A percentile compares a stretch with the other conserved stretches of the same genome.
Evolutionary conservation across 1,140 invertebrate genomes (phyloP).

Genomic region (Bombus confusus): DNA sequence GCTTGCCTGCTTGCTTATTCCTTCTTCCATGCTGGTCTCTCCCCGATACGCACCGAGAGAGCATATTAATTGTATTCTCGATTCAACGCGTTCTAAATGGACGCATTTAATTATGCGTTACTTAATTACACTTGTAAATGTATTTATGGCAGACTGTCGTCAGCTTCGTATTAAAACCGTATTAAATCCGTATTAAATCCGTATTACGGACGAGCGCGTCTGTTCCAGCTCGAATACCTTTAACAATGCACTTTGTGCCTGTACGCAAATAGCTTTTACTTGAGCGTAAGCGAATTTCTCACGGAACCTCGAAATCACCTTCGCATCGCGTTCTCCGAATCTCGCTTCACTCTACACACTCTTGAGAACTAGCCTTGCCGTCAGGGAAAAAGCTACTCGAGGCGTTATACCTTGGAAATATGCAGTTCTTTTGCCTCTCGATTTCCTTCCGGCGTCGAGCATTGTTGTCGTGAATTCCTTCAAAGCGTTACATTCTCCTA

Average conservation of each 20-base stretch:
- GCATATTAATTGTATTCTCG: conserved; percentile 30
- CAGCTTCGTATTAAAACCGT: background rate
- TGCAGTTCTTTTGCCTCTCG: background rate
- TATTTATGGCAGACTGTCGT: background rate
- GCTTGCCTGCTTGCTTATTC: background rate
- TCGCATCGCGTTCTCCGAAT: background rate
- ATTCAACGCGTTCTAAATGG: conserved; percentile 1
- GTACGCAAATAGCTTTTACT: background rate
- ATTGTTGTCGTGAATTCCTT: no score
- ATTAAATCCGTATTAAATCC: conserved; percentile 8
- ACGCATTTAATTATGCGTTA: conserved; percentile 20
- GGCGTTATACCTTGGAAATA: background rate
- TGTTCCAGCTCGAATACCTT: background rate
- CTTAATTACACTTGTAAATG: conserved; percentile 30
- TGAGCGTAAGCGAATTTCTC: background rate
- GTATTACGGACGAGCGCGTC: background rate
- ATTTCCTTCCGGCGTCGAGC: background rate
- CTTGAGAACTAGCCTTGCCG: no score
- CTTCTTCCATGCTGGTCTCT: background rate
- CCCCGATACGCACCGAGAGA: background rate
- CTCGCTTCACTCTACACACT: background rate
- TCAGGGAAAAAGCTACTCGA: no score
- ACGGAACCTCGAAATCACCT: background rate
- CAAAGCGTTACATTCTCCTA: no score
- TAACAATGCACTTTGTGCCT: background rate